Evolutionary conservation across 2,113 vertebrate genomes (phyloP).

Genomic region (Rhadina sibilatrix): DNA sequence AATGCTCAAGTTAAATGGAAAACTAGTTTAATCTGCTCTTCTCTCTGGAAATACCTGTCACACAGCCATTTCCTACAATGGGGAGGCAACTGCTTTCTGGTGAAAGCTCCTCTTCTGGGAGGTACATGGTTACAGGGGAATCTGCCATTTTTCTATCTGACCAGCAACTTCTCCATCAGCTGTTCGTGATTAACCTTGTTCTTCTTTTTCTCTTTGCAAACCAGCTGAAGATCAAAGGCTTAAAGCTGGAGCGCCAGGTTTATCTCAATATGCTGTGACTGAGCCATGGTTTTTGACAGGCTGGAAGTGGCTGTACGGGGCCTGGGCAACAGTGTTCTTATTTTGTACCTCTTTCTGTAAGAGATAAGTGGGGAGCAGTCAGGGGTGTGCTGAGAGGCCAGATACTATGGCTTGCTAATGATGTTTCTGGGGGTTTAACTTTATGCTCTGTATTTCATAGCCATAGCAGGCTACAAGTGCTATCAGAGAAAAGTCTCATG

Average conservation of each 20-base stretch:
- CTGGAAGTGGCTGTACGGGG: neutral
- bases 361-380: neutral
- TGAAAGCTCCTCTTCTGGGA: neutral
- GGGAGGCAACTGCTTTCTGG: neutral
- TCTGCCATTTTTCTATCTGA: neutral
- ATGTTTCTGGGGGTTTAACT: neutral
- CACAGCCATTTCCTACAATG: neutral
- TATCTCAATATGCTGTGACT: neutral
- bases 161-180: neutral
- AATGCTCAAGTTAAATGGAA: neutral
- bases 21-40: neutral
- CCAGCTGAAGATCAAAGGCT: neutral
- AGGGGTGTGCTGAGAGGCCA: neutral
- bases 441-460: neutral
- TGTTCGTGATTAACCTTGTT: neutral
- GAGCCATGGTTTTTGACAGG: neutral
- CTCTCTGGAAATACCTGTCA: neutral
- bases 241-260: neutral
- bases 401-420: neutral
- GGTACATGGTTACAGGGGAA: neutral
- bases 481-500: neutral
- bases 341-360: neutral
- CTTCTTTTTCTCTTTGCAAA: neutral
- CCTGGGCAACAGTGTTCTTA: neutral
- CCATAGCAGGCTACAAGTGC: neutral